A percentile compares a stretch with the other conserved stretches of the same genome.
Evolutionary conservation across 35 echinoderm and acorn worm genomes (phyloP).

Genomic region (Strongylocentrotus purpuratus): DNA sequence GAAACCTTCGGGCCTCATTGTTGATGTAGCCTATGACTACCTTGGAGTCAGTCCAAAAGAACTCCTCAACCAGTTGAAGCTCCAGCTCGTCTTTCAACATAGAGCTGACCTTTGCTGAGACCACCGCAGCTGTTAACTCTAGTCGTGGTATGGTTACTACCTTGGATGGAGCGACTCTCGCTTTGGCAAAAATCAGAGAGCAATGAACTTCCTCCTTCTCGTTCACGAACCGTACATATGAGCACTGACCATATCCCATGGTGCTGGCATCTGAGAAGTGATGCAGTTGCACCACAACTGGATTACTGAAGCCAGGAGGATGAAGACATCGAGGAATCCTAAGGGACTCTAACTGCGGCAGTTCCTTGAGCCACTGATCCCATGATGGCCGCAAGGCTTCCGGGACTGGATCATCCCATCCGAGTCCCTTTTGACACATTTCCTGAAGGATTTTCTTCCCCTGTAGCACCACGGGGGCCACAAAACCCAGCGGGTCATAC

Average conservation of each 20-base stretch:
- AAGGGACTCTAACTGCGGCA: constrained; percentile 60
- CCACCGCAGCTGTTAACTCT: constrained; percentile 75
- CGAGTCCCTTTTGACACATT: constrained; percentile 59
- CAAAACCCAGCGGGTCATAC: constrained; percentile 76
- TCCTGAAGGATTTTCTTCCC: constrained; percentile 79
- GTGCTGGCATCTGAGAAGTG: constrained; percentile 72
- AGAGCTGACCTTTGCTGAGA: constrained; percentile 63
- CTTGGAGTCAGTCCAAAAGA: constrained; percentile 71
- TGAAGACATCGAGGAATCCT: constrained; percentile 59
- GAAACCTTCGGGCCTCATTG: constrained; percentile 70
- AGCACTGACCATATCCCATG: constrained; percentile 64
- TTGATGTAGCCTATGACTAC: constrained; percentile 73
- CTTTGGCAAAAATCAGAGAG: constrained; percentile 55
- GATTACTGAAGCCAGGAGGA: constrained; percentile 34
- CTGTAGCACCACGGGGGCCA: constrained; percentile 62
- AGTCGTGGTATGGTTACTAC: constrained; percentile 64
- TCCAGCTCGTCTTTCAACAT: constrained; percentile 69
- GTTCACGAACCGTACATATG: constrained; percentile 57
- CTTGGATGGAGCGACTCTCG: constrained; percentile 56
- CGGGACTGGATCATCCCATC: constrained; percentile 78
- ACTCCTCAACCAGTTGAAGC: background rate
- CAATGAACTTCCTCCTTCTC: constrained; percentile 53
- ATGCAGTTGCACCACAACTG: constrained; percentile 59
- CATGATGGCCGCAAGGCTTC: constrained; percentile 44
- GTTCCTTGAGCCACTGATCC: constrained; percentile 69